phyloP scores from a whole-genome alignment of 2,888 invertebrate genomes.

The Pelosia muscerda region DNA sequence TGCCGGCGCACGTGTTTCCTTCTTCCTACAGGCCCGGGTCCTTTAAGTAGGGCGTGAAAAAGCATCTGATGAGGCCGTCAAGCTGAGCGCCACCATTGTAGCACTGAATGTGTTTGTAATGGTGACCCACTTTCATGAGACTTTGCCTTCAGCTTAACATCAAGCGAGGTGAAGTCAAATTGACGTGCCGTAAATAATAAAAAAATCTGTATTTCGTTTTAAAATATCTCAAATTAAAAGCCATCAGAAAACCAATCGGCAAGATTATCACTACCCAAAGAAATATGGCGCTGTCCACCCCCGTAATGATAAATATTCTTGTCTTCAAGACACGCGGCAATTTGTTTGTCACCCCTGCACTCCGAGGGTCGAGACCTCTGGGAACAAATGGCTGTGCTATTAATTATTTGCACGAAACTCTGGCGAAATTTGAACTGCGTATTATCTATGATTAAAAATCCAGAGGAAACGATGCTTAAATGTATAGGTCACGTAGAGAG shows the following conservation, averaged over 20 bases:
- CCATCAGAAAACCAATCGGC: background rate
- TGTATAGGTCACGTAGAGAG: background rate
- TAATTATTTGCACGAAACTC: constrained; percentile 15
- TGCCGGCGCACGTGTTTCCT: no score
- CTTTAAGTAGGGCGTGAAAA: no score
- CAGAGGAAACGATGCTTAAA: background rate
- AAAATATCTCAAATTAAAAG: background rate
- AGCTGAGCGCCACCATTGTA: no score
- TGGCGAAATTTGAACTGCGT: background rate
- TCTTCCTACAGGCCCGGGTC: no score
- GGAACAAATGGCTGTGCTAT: constrained; percentile 17
- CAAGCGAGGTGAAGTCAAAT: no score
- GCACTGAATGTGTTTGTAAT: no score
- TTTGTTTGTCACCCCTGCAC: constrained; percentile 22
- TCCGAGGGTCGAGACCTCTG: constrained; percentile 13
- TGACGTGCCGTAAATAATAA: no score
- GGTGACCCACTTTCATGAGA: no score
- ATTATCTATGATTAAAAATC: background rate
- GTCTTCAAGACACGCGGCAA: constrained; percentile 12
- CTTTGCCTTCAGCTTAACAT: no score
- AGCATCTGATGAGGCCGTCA: no score
- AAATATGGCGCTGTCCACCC: constrained; percentile 29
- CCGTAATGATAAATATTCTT: constrained; percentile 29
- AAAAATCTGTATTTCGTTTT: no score
- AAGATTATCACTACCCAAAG: constrained; percentile 2